phyloP scores from a whole-genome alignment of 2,888 invertebrate genomes.

The Pristionchus japonicus region DNA sequence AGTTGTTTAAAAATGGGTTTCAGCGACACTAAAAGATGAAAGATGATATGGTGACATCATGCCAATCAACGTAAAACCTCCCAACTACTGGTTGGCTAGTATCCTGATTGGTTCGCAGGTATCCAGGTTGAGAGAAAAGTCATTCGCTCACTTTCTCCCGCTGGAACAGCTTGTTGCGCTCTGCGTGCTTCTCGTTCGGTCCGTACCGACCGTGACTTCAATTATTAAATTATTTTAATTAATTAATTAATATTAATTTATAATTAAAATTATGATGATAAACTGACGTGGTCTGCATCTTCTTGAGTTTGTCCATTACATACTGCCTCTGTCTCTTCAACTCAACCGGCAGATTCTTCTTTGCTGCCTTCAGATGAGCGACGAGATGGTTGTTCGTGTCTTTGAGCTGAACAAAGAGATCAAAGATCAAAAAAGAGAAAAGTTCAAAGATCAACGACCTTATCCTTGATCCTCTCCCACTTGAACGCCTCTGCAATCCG shows the following conservation, averaged over 20 bases:
- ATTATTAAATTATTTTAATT: not conserved
- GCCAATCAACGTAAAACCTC: too few relatives aligned
- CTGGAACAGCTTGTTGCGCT: not conserved
- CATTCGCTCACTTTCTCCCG: not conserved
- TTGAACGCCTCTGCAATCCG: conserved; percentile 5
- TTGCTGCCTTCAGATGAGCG: not conserved
- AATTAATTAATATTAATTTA: not conserved
- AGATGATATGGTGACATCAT: too few relatives aligned
- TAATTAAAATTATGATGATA: not conserved
- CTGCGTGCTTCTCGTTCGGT: conserved; percentile 9
- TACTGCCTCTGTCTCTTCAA: not conserved
- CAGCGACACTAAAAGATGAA: too few relatives aligned
- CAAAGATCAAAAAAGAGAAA: not conserved
- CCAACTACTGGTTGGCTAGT: too few relatives aligned
- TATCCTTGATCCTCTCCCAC: conserved; percentile 38
- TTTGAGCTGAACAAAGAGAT: not conserved
- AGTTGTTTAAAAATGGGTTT: too few relatives aligned
- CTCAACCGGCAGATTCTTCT: not conserved
- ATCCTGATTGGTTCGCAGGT: too few relatives aligned
- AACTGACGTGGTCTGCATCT: not conserved
- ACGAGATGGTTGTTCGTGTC: conserved; percentile 12
- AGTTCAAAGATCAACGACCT: not conserved
- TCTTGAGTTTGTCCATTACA: not conserved
- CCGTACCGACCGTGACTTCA: conserved; percentile 2
- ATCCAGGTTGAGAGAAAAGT: too few relatives aligned